Evolutionary conservation across 2,113 vertebrate genomes (phyloP).

Genomic region (Xyrauchen texanus): DNA sequence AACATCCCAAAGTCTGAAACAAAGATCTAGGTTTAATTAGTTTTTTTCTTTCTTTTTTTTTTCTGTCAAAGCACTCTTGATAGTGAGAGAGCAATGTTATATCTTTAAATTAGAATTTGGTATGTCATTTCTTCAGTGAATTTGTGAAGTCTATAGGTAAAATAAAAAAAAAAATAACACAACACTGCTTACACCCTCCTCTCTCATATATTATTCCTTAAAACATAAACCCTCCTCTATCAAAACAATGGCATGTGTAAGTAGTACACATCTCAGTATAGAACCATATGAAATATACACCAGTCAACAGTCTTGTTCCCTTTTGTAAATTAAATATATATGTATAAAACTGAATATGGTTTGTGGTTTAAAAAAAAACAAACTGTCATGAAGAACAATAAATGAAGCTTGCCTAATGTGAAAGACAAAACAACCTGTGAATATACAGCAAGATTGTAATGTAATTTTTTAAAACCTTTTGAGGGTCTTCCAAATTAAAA

Average conservation of each 20-base stretch:
- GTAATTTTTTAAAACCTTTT: constrained; percentile 39
- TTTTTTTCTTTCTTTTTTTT: no score
- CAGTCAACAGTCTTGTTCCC: constrained; percentile 62
- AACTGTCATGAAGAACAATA: constrained; percentile 6
- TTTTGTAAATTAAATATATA: constrained; percentile 54
- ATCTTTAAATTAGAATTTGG: neutral
- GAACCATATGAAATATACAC: constrained; percentile 76
- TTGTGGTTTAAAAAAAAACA: constrained; percentile 14
- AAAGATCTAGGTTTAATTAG: constrained; percentile 10
- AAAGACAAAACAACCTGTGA: no score
- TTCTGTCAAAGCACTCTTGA: constrained; percentile 1
- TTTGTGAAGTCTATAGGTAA: constrained; percentile 45
- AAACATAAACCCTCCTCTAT: constrained; percentile 80
- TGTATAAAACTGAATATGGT: constrained; percentile 47
- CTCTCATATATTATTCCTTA: constrained; percentile 82
- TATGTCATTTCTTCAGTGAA: constrained; percentile 38
- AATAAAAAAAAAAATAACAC: constrained; percentile 68
- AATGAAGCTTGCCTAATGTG: neutral
- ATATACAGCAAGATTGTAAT: constrained; percentile 3
- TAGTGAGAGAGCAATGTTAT: neutral
- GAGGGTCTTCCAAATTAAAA: constrained; percentile 13
- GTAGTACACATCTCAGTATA: constrained; percentile 67
- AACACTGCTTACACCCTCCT: constrained; percentile 73
- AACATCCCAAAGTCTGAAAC: neutral
- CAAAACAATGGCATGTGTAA: constrained; percentile 77